These are phyloP conservation scores for Styela clava DNA, from an alignment of 23 tunicate genomes.

Conservation along the genomic window DNA sequence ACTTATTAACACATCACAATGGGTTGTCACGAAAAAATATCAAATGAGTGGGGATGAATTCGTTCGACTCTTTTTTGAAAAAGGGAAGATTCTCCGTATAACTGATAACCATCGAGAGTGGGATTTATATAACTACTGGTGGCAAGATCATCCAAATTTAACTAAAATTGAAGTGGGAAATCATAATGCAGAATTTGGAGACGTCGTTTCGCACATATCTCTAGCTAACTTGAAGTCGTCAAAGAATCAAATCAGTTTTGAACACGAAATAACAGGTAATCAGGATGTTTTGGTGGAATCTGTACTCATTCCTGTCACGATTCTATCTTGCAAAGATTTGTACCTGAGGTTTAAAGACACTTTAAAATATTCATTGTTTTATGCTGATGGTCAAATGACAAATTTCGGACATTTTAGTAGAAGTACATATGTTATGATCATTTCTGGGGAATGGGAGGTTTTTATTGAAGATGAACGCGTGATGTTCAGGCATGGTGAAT, in stretches of 20 bases:
- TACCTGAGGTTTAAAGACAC: constrained; percentile 4
- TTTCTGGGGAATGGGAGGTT: constrained; percentile 15
- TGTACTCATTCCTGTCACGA: constrained; percentile 17
- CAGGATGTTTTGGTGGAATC: not conserved
- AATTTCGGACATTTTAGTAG: not conserved
- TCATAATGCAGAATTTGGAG: not conserved
- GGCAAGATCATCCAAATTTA: not conserved
- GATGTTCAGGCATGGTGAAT: constrained; percentile 23
- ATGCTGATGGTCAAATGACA: not conserved
- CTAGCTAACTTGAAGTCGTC: constrained; percentile 18
- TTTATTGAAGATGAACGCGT: not conserved
- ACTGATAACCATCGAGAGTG: constrained; percentile 18
- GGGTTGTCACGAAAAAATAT: constrained; percentile 6
- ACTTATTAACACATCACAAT: no score
- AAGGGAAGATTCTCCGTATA: constrained; percentile 11
- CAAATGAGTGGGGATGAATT: constrained; percentile 52
- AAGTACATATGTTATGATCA: not conserved
- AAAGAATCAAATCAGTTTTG: not conserved
- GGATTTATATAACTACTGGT: constrained; percentile 26
- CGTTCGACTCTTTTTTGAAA: constrained; percentile 1
- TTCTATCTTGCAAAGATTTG: constrained; percentile 32
- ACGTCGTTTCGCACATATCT: not conserved
- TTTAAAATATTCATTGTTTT: not conserved
- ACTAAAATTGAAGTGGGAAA: not conserved
- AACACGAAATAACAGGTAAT: not conserved